A percentile compares a stretch with the other conserved stretches of the same genome.
phyloP scores from a whole-genome alignment of 2,113 vertebrate species.

The Datnioides undecimradiatus region DNA sequence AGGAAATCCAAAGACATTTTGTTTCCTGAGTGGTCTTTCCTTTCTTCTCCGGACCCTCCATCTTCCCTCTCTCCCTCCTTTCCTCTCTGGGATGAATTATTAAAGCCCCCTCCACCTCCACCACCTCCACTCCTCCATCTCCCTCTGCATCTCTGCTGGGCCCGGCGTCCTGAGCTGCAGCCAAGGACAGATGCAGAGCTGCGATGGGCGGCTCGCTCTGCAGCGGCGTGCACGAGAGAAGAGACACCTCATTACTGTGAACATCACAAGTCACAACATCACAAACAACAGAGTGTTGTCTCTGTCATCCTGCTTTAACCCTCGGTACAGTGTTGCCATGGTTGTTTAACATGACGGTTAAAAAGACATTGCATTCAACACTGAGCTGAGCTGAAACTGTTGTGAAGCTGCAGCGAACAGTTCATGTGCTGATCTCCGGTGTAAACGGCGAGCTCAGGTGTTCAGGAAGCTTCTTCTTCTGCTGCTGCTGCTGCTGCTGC shows the following conservation, averaged over 20 bases:
- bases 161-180: constrained; percentile 26
- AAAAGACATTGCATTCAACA: too few species aligned
- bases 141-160: constrained; percentile 10
- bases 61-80: not conserved
- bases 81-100: constrained; percentile 52
- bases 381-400: too few species aligned
- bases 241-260: not conserved
- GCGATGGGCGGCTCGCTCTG: constrained; percentile 18
- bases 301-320: too few species aligned
- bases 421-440: too few species aligned
- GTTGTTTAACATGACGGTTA: too few species aligned
- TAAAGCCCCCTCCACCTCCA: not conserved
- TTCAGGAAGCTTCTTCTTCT: too few species aligned
- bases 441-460: too few species aligned
- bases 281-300: too few species aligned
- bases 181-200: constrained; percentile 1
- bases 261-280: too few species aligned
- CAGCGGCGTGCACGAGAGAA: not conserved
- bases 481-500: too few species aligned
- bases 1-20: constrained; percentile 27
- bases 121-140: not conserved
- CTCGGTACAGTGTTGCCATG: too few species aligned
- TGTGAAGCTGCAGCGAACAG: too few species aligned
- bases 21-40: constrained; percentile 16
- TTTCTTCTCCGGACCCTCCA: constrained; percentile 1